Conservation (phyloP, 1,140 invertebrate genomes). For the Drosophila lacertosa region DNA sequence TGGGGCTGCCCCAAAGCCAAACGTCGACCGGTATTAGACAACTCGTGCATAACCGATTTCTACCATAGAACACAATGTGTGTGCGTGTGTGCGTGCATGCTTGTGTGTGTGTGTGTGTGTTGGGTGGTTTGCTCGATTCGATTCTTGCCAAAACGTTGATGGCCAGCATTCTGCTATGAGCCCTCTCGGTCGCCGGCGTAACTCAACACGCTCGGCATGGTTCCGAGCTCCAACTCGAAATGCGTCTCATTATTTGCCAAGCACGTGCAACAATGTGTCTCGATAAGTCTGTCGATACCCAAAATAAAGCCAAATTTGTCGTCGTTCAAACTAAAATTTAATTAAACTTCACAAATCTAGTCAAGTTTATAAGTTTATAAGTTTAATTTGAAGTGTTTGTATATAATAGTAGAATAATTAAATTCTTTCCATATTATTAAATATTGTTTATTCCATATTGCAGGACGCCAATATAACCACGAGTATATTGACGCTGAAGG, state of each 20-base stretch:
- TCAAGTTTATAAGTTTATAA: no score
- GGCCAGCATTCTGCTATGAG: background rate
- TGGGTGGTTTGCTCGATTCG: background rate
- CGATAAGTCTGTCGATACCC: constrained; percentile 12
- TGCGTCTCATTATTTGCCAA: constrained; percentile 55
- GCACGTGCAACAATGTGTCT: constrained; percentile 22
- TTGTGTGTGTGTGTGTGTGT: constrained; percentile 1
- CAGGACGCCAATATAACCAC: constrained; percentile 89
- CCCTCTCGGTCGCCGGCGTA: constrained; percentile 6
- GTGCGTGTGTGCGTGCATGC: background rate
- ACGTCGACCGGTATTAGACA: constrained; percentile 60
- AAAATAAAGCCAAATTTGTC: background rate
- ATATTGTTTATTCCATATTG: background rate
- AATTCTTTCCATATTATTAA: constrained; percentile 1
- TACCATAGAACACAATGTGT: constrained; percentile 12
- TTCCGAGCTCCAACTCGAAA: constrained; percentile 24
- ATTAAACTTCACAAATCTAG: background rate
- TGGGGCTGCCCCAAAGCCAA: constrained; percentile 6
- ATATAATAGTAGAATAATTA: no score
- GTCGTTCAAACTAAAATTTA: no score
- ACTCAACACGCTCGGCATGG: constrained; percentile 24
- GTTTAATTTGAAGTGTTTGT: no score
- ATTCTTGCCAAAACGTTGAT: constrained; percentile 16
- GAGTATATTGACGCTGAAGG: constrained; percentile 90
- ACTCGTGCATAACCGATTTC: constrained; percentile 67